Percentiles rank a stretch among this genome's conserved stretches.
Evolutionary conservation across 2,888 invertebrate genomes (phyloP).

Genomic region (Drosophila kokeensis): DNA sequence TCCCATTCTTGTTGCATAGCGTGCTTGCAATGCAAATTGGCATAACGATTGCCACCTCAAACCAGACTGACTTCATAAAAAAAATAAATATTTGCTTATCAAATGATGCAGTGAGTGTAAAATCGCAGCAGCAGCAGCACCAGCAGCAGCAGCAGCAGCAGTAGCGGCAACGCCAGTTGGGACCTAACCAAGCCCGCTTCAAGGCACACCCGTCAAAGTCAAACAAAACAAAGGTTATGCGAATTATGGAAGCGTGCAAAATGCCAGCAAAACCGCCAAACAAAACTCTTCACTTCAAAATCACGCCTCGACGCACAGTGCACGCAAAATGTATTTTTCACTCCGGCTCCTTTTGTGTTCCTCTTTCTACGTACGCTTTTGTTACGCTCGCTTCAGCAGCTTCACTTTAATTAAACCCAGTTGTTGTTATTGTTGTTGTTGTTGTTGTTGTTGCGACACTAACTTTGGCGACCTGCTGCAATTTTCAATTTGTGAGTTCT

Average conservation of each 20-base stretch:
- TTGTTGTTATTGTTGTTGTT: conserved; percentile 1
- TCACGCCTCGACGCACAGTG: conserved; percentile 32
- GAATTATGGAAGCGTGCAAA: conserved; percentile 53
- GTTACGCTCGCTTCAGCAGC: conserved; percentile 18
- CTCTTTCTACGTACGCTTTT: not conserved
- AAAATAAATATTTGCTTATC: conserved; percentile 49
- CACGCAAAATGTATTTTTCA: conserved; percentile 35
- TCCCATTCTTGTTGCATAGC: not conserved
- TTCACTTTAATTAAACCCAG: conserved; percentile 31
- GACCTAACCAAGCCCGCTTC: conserved; percentile 3
- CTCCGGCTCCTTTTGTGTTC: conserved; percentile 8
- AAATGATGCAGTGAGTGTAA: conserved; percentile 44
- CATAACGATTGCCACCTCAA: conserved; percentile 20
- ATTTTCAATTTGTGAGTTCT: not conserved
- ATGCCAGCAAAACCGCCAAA: conserved; percentile 16
- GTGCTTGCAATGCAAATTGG: conserved; percentile 37
- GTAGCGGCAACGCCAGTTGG: not conserved
- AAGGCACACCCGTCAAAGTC: conserved; percentile 32
- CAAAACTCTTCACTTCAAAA: conserved; percentile 17
- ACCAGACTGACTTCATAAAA: conserved; percentile 11
- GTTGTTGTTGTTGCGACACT: not conserved
- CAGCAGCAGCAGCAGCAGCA: not conserved
- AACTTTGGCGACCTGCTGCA: not conserved
- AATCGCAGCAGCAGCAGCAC: conserved; percentile 14
- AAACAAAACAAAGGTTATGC: conserved; percentile 57